Percentiles rank a stretch among this genome's conserved stretches.
Conservation (phyloP, 2,797 vertebrate genomes). For the Helarctos malayanus region DNA sequence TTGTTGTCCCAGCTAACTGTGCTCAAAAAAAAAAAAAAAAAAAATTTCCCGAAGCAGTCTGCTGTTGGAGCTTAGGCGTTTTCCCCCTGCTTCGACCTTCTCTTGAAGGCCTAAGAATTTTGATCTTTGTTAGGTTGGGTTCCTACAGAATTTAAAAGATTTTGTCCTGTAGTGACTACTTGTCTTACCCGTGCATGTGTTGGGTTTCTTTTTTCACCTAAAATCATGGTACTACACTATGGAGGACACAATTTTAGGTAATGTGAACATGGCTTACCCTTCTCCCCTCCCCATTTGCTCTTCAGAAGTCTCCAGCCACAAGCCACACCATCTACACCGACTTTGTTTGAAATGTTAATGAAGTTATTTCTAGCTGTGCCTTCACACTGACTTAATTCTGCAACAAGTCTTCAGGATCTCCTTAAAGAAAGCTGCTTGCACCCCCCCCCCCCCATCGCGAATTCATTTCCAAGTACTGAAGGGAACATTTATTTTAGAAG, state of each 20-base stretch:
- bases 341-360: background rate
- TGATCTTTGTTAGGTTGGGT: background rate
- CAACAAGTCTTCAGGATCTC: background rate
- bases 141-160: background rate
- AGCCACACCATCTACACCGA: background rate
- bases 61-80: background rate
- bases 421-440: background rate
- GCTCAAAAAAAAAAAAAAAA: background rate
- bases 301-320: background rate
- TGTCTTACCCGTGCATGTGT: background rate
- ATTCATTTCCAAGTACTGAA: background rate
- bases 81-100: background rate
- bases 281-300: background rate
- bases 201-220: background rate
- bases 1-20: background rate
- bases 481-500: background rate
- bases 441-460: background rate
- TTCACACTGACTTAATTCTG: background rate
- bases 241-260: background rate
- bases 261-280: background rate
- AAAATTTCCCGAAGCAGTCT: background rate
- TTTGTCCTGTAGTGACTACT: background rate
- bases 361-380: conserved; percentile 1
- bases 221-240: background rate
- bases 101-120: background rate